Evolutionary conservation across 2,797 vertebrate species (phyloP).

Genomic region (Halcyon leucocephala): DNA sequence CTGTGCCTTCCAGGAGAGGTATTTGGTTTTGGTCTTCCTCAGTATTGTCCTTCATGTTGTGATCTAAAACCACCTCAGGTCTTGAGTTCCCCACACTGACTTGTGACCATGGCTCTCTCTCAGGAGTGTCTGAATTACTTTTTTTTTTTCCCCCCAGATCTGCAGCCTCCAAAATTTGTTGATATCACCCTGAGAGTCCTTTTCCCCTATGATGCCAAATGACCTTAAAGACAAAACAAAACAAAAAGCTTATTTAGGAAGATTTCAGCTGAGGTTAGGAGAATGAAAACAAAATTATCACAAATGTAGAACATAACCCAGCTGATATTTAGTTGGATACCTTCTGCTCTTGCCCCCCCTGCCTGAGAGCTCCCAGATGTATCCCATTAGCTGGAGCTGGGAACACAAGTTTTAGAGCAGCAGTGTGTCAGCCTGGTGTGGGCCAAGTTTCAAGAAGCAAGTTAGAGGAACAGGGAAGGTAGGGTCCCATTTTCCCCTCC

Average conservation of each 20-base stretch:
- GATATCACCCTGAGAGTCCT: not conserved
- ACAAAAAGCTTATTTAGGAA: not conserved
- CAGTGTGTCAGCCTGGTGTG: not conserved
- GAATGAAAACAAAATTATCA: not conserved
- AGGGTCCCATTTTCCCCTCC: not conserved
- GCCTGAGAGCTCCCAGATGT: not conserved
- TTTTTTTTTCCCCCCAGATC: not conserved
- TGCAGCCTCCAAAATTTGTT: not conserved
- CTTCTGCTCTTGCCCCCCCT: not conserved
- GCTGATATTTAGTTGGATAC: not conserved
- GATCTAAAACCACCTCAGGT: not conserved
- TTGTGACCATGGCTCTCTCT: not conserved
- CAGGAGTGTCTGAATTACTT: not conserved
- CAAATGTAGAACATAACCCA: not conserved
- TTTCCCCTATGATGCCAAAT: rapidly evolving
- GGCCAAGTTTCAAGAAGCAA: not conserved
- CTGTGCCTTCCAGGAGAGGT: not conserved
- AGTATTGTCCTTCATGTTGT: not conserved
- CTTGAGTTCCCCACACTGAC: not conserved
- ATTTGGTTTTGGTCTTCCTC: not conserved
- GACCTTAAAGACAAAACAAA: not conserved
- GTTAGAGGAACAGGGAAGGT: not conserved
- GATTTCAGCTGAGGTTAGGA: not conserved
- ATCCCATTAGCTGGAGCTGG: not conserved
- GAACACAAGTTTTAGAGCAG: not conserved